Evolutionary conservation across 2,113 vertebrate genomes (phyloP).

Genomic region (Eulemur rufifrons): DNA sequence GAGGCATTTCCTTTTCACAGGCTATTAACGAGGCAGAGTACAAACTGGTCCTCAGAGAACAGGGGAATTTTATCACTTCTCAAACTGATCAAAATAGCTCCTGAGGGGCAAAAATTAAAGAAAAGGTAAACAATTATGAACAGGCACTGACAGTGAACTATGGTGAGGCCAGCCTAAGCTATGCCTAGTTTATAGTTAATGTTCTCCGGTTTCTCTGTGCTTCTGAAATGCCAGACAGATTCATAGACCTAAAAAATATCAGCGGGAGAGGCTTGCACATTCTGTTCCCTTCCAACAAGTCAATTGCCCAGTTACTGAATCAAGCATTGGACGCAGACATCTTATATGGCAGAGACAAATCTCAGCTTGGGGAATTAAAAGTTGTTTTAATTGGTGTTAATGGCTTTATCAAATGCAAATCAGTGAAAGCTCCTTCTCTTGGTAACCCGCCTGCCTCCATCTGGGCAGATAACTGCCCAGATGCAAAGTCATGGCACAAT

Average conservation of each 20-base stretch:
- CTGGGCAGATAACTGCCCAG: not conserved
- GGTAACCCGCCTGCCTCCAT: not conserved
- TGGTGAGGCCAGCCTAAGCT: not conserved
- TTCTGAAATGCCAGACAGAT: not conserved
- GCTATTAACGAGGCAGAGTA: not conserved
- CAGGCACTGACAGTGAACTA: not conserved
- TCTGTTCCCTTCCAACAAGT: not conserved
- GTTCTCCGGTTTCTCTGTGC: not conserved
- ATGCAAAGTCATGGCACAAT: not conserved
- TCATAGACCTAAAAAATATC: not conserved
- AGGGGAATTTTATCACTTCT: not conserved
- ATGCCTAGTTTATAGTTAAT: not conserved
- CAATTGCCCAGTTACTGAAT: not conserved
- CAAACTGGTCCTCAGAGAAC: not conserved
- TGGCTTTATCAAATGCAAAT: not conserved
- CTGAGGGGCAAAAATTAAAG: not conserved
- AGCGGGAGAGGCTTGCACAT: not conserved
- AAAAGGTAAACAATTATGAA: not conserved
- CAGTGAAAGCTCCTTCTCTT: not conserved
- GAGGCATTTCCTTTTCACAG: not conserved
- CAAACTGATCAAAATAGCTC: not conserved
- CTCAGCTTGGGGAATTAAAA: not conserved
- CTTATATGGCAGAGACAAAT: not conserved
- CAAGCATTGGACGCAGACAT: not conserved
- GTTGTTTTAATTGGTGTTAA: not conserved